phyloP scores from a whole-genome alignment of 2,113 vertebrate genomes.

The Ammodytes dubius region DNA sequence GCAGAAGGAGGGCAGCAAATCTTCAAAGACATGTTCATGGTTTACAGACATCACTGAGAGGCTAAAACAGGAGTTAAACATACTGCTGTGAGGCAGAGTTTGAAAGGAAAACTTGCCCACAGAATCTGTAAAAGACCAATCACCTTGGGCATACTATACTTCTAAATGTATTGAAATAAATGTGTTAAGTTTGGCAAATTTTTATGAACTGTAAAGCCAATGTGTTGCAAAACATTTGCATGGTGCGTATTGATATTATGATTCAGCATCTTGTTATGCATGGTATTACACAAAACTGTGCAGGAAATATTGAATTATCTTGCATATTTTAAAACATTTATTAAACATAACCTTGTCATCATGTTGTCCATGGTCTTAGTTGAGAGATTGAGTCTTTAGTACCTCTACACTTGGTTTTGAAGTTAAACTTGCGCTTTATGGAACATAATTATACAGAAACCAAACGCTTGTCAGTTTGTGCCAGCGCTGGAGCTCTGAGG shows the following conservation, averaged over 20 bases:
- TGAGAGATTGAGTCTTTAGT: not conserved
- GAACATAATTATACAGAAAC: conserved; percentile 35
- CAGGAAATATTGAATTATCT: not conserved
- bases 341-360: too few relatives aligned
- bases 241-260: not conserved
- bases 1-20: conserved; percentile 16
- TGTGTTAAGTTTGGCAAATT: not conserved
- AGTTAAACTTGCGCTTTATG: not conserved
- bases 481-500: not conserved
- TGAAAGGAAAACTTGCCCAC: not conserved
- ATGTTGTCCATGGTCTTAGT: not conserved
- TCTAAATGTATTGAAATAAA: not conserved
- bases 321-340: too few relatives aligned
- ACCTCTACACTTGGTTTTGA: not conserved
- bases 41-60: conserved; percentile 9
- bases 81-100: not conserved
- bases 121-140: not conserved
- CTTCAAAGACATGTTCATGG: conserved; percentile 26
- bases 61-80: not conserved
- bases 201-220: not conserved
- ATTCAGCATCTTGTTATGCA: not conserved
- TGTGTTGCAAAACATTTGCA: not conserved
- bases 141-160: not conserved
- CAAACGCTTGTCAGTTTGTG: conserved; percentile 16
- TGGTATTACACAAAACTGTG: not conserved